Base-by-base conservation (phyloP, 2,888 invertebrate species). In the Caenorhabditis plicata region DNA sequence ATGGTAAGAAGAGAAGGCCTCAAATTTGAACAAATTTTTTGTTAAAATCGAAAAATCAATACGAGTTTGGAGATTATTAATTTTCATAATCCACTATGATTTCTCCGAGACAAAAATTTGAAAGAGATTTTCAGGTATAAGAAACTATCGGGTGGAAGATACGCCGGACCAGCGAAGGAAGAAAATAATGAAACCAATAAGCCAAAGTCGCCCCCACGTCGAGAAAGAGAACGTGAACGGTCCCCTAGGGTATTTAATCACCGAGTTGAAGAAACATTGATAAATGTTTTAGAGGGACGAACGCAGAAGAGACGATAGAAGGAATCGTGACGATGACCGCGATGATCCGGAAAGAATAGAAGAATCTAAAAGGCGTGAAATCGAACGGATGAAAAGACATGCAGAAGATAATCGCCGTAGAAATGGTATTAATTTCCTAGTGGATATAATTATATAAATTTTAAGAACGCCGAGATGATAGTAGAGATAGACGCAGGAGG, bases 141-240 rank as follows among this genome's bases (percentile, higher is more conserved):
- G 33, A 60, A 50, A 2, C 51, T 68, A 4, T 62, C 62, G 31
- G 48, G 49, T 19, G 68, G 68, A 17, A 53, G 68, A 1, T 69
- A 58, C 38, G 47, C 68, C 9, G 68, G 68, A 13, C 63, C 68
- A 11, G 47, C 48, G 3, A 43, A 33, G 8, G 68, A 66, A 39
- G 66, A 69, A 35, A 57, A 49, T 9, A n/a, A n/a, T n/a, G n/a
- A n/a, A n/a, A n/a, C n/a, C n/a, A n/a, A n/a, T n/a, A n/a, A n/a
- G n/a, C n/a, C n/a, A n/a, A 52, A 44, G 20, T 44, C 61, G 9
- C 61, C 61, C 4, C 61, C 61, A 2, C 23, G 62, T 25, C 20
- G 62, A 11, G 47, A 47, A 25, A 15, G 39, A 27, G 47, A 39
- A 20, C 25, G 38, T 19, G 33, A 22, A 7, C n/a, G 41, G 29